Percentiles rank a stretch among this genome's conserved stretches.
Conservation (phyloP, 2,797 vertebrate genomes). For the Adrianichthys oophorus region DNA sequence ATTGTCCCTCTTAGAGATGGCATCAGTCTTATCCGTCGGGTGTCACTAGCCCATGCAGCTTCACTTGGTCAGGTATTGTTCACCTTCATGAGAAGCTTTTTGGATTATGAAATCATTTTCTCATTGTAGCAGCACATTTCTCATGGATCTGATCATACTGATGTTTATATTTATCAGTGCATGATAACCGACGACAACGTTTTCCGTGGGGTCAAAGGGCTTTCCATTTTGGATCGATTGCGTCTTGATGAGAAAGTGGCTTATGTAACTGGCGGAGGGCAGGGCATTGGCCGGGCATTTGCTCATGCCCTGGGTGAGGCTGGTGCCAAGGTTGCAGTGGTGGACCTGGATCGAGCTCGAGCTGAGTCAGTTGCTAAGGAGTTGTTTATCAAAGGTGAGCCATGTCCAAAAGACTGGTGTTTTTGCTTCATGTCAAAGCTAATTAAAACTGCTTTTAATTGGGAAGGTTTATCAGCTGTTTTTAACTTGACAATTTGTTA, state of each 20-base stretch:
- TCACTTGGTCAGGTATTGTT: constrained; percentile 54
- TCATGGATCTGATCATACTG: constrained; percentile 1
- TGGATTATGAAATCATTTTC: not conserved
- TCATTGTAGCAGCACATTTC: not conserved
- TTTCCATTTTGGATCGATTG: constrained; percentile 75
- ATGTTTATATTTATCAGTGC: constrained; percentile 31
- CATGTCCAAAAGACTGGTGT: fast-evolving
- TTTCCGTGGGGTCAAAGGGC: constrained; percentile 68
- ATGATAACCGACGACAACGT: constrained; percentile 70
- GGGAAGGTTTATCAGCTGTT: no score
- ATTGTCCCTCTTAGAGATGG: constrained; percentile 80
- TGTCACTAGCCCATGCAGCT: constrained; percentile 26
- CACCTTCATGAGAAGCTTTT: not conserved
- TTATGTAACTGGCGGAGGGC: constrained; percentile 80
- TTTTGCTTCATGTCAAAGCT: not conserved
- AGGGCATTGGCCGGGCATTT: constrained; percentile 83
- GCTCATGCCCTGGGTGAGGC: constrained; percentile 81
- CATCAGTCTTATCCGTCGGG: constrained; percentile 76
- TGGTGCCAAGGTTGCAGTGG: constrained; percentile 79
- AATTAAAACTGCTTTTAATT: no score
- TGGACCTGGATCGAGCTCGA: constrained; percentile 75
- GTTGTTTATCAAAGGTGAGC: constrained; percentile 81
- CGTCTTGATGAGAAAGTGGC: constrained; percentile 79
- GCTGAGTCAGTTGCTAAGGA: constrained; percentile 75
- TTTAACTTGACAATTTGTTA: no score